These are phyloP conservation scores for Cryptocephalus moraei DNA, from an alignment of 2,888 invertebrate genomes.

Conservation along the genomic window DNA sequence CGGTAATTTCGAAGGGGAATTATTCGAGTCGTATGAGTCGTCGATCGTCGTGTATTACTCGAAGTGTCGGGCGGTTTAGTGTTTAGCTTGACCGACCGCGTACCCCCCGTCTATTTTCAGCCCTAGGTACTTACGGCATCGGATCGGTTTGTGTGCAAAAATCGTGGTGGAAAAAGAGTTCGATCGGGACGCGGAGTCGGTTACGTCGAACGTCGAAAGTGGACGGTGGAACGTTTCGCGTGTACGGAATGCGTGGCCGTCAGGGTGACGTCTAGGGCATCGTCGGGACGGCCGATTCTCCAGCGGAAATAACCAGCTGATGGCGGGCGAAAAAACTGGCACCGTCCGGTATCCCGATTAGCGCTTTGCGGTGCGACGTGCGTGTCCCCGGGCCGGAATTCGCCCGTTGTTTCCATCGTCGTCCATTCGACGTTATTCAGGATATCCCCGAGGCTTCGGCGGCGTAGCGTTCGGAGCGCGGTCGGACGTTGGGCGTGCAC, in stretches of 20 bases:
- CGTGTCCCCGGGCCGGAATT: slow-evolving; percentile 9
- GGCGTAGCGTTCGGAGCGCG: slow-evolving; percentile 9
- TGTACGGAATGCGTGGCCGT: no score
- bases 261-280: no score
- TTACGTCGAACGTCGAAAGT: no score
- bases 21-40: no score
- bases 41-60: no score
- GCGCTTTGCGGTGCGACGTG: slow-evolving; percentile 16
- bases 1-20: no score
- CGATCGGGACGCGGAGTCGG: slow-evolving; percentile 2
- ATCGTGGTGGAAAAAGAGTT: slow-evolving; percentile 44
- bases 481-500: slow-evolving; percentile 36
- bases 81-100: slow-evolving; percentile 36
- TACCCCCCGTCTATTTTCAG: slow-evolving; percentile 41
- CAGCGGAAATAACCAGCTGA: slow-evolving; percentile 39
- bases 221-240: no score
- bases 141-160: slow-evolving; percentile 51
- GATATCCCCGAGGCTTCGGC: background rate
- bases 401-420: background rate
- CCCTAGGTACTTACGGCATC: slow-evolving; percentile 59
- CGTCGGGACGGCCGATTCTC: slow-evolving; percentile 37
- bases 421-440: background rate
- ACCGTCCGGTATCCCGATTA: slow-evolving; percentile 13
- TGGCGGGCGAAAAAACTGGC: slow-evolving; percentile 40
- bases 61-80: no score